Percentiles rank a stretch among this genome's conserved stretches.
These are phyloP conservation scores for Nannoperca obscura DNA, from an alignment of 2,797 vertebrate genomes.

Conservation along the genomic window DNA sequence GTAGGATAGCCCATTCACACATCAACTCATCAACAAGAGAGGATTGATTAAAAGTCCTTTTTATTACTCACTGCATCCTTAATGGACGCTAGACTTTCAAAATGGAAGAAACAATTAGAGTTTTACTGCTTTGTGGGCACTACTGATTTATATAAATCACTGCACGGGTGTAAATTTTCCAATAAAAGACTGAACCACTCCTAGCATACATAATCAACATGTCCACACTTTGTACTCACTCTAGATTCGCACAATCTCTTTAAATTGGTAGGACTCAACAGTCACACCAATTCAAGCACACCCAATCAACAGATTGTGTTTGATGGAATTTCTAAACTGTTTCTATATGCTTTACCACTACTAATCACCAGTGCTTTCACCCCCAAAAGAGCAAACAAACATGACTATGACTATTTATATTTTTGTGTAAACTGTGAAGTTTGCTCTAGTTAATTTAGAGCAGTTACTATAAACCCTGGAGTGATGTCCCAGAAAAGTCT, in stretches of 20 bases:
- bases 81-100: slow-evolving; percentile 89
- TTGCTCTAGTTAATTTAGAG: slow-evolving; percentile 14
- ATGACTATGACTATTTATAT: slow-evolving; percentile 10
- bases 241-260: slow-evolving; percentile 71
- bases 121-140: slow-evolving; percentile 89
- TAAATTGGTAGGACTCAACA: slow-evolving; percentile 75
- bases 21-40: slow-evolving; percentile 87
- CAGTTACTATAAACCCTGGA: slow-evolving; percentile 5
- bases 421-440: slow-evolving; percentile 32
- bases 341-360: slow-evolving; percentile 53
- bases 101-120: slow-evolving; percentile 90
- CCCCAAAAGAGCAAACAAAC: slow-evolving; percentile 50
- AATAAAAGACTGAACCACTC: slow-evolving; percentile 84
- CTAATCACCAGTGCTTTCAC: slow-evolving; percentile 50
- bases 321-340: slow-evolving; percentile 65
- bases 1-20: slow-evolving; percentile 81
- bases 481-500: not conserved
- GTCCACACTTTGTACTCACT: slow-evolving; percentile 74
- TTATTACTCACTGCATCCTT: slow-evolving; percentile 87
- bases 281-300: slow-evolving; percentile 61
- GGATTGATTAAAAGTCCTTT: slow-evolving; percentile 90
- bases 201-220: slow-evolving; percentile 87
- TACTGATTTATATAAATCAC: slow-evolving; percentile 90
- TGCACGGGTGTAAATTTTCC: slow-evolving; percentile 87
- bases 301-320: slow-evolving; percentile 71